These are phyloP conservation scores for Tachuris rubrigastra DNA, from an alignment of 2,113 vertebrate species.

Conservation along the genomic window DNA sequence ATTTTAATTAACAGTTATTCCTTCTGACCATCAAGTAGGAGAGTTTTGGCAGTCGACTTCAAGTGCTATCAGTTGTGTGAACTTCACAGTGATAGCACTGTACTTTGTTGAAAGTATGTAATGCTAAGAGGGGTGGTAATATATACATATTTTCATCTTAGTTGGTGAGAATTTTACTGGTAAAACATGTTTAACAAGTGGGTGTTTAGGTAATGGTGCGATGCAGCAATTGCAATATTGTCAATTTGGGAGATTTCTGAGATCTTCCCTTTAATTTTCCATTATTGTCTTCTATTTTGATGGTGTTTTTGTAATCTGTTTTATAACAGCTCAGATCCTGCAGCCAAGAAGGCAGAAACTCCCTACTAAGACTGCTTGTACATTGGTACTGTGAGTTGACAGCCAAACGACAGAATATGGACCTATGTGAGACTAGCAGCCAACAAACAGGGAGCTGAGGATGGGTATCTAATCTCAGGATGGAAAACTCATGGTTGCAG, in stretches of 20 bases:
- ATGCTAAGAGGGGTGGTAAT: neutral
- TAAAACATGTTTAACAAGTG: neutral
- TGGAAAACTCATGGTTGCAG: neutral
- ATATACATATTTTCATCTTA: neutral
- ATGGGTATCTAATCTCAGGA: neutral
- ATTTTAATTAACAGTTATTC: neutral
- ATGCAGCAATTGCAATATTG: neutral
- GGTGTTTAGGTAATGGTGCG: neutral
- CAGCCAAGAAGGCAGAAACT: neutral
- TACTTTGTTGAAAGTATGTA: neutral
- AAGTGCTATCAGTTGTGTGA: slow-evolving; percentile 41
- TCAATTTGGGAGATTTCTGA: neutral
- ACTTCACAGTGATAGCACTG: neutral
- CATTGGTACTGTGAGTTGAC: neutral
- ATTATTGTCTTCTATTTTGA: neutral
- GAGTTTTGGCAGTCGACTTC: neutral
- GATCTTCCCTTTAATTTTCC: neutral
- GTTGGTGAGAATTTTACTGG: neutral
- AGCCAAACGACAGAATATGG: neutral
- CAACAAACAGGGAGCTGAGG: neutral
- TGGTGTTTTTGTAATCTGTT: neutral
- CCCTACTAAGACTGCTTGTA: neutral
- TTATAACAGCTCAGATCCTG: neutral
- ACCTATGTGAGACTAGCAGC: neutral
- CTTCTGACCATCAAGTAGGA: neutral